Percentiles rank a stretch among this genome's conserved stretches.
Evolutionary conservation across 2,797 vertebrate species (phyloP).

Genomic region (Artibeus lituratus): DNA sequence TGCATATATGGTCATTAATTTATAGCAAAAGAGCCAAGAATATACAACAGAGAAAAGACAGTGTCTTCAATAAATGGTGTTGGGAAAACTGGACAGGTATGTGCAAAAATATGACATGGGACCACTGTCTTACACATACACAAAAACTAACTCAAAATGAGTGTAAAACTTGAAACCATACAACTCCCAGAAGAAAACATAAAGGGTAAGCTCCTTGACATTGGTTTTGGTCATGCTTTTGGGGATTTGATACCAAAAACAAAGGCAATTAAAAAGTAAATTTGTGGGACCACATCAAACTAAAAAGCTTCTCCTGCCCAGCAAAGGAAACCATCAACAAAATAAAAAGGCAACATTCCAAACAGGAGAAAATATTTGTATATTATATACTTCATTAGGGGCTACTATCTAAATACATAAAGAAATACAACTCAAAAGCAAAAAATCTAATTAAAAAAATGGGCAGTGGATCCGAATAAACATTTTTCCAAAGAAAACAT

Average conservation of each 20-base stretch:
- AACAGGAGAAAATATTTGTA: background rate
- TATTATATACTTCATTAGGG: background rate
- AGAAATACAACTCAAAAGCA: background rate
- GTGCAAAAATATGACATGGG: background rate
- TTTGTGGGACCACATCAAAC: background rate
- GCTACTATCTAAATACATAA: background rate
- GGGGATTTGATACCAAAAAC: background rate
- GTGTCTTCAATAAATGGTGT: background rate
- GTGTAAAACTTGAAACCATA: background rate
- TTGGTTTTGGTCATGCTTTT: background rate
- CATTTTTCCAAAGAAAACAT: background rate
- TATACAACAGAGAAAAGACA: background rate
- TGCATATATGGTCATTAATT: background rate
- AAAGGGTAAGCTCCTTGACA: background rate
- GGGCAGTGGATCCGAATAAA: background rate
- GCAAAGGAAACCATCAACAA: background rate
- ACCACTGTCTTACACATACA: background rate
- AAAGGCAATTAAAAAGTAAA: background rate
- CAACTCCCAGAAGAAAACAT: background rate
- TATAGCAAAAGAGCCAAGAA: background rate
- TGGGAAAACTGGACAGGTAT: background rate
- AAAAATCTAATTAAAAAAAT: background rate
- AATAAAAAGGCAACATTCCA: background rate
- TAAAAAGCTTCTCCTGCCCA: background rate
- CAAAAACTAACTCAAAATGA: background rate